Conservation (phyloP, 1,140 invertebrate species). For the Schlechtendalia chinensis region DNA sequence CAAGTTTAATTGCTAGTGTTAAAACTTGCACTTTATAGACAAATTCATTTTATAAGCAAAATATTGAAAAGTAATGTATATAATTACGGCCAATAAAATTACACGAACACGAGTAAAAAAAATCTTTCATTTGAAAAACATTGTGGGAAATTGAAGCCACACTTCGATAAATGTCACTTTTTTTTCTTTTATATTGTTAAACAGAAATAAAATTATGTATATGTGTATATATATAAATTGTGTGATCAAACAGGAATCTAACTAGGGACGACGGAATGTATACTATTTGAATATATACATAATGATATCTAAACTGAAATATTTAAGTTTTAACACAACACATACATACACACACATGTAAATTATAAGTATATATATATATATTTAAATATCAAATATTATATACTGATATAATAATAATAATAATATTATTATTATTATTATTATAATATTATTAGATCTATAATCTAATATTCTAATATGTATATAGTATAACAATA, state of each 20-base stretch:
- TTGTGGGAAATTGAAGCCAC: background rate
- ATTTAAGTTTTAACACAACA: background rate
- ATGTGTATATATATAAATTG: too few relatives aligned
- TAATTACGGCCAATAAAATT: constrained; percentile 10
- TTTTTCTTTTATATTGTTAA: background rate
- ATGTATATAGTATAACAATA: background rate
- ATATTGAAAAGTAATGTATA: background rate
- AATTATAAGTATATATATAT: background rate
- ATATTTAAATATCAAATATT: background rate
- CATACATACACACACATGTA: background rate
- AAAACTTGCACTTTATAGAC: background rate
- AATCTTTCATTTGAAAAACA: background rate
- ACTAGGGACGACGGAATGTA: background rate
- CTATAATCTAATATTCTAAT: background rate
- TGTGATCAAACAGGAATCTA: constrained; percentile 10
- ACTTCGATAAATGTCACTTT: background rate
- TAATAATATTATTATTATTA: background rate
- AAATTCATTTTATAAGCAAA: background rate
- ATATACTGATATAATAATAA: background rate
- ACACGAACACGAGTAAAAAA: background rate
- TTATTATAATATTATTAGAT: background rate
- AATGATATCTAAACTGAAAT: constrained; percentile 14
- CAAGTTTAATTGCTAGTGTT: constrained; percentile 20
- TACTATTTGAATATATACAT: background rate
- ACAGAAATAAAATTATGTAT: too few relatives aligned